Conservation (phyloP, 2,797 vertebrate genomes). For the Labroides dimidiatus region DNA sequence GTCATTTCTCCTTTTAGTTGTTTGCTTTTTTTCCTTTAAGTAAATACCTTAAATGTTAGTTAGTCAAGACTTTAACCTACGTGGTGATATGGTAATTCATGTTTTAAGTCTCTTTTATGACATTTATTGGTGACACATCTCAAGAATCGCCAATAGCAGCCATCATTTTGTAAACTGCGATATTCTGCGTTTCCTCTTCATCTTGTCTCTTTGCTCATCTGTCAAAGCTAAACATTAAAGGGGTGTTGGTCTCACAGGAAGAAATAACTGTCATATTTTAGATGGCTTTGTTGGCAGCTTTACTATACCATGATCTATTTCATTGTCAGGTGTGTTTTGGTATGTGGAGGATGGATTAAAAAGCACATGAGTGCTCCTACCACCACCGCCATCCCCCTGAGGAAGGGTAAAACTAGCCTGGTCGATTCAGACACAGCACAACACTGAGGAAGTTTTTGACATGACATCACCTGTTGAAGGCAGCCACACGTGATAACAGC, state of each 20-base stretch:
- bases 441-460: constrained; percentile 10
- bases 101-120: background rate
- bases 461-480: background rate
- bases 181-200: background rate
- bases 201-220: background rate
- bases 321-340: constrained; percentile 36
- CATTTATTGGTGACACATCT: background rate
- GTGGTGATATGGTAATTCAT: too few relatives aligned
- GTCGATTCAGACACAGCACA: constrained; percentile 7
- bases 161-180: constrained; percentile 4
- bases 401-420: constrained; percentile 51
- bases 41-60: too few relatives aligned
- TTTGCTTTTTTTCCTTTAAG: too few relatives aligned
- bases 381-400: background rate
- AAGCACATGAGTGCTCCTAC: background rate
- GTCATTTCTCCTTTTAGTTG: too few relatives aligned
- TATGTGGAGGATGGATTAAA: constrained; percentile 52
- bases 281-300: constrained; percentile 25
- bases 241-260: constrained; percentile 20
- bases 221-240: background rate
- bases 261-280: constrained; percentile 45
- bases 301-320: constrained; percentile 9
- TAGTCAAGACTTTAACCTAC: too few relatives aligned
- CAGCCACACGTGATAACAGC: background rate
- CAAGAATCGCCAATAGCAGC: background rate